Percentiles rank a stretch among this genome's conserved stretches.
Conservation (phyloP, 2,797 vertebrate species). For the Caiman crocodilus region DNA sequence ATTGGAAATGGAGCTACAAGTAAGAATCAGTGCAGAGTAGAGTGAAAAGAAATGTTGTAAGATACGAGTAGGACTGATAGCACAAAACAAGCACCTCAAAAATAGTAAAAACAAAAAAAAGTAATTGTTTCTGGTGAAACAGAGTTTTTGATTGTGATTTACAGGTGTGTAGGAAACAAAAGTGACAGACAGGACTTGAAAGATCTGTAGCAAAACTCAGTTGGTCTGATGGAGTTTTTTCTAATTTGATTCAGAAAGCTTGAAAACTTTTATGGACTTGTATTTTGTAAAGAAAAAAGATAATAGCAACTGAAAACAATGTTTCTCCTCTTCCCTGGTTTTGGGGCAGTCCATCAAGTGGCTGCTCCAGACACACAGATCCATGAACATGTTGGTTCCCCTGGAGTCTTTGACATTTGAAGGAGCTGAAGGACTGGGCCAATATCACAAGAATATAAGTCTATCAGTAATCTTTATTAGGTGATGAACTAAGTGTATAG, state of each 20-base stretch:
- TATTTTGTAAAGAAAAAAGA: neutral
- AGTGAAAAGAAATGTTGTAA: neutral
- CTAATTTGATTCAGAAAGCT: neutral
- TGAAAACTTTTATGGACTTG: neutral
- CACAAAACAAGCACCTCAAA: neutral
- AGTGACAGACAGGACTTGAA: neutral
- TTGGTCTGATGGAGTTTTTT: neutral
- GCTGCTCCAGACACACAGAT: no score
- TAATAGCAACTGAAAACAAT: neutral
- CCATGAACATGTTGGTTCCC: no score
- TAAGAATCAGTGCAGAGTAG: no score
- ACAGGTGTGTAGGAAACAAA: neutral
- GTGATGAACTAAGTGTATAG: no score
- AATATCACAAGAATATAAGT: no score
- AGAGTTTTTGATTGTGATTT: neutral
- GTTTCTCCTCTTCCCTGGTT: neutral
- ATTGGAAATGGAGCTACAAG: neutral
- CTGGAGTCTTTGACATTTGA: no score
- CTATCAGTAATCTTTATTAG: no score
- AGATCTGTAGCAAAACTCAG: neutral
- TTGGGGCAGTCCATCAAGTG: no score
- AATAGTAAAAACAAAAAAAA: neutral
- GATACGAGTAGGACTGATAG: neutral
- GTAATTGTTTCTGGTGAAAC: neutral
- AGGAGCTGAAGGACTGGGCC: no score